These are phyloP conservation scores for Drosophila parabipectinata DNA, from an alignment of 1,140 invertebrate genomes.

Conservation along the genomic window DNA sequence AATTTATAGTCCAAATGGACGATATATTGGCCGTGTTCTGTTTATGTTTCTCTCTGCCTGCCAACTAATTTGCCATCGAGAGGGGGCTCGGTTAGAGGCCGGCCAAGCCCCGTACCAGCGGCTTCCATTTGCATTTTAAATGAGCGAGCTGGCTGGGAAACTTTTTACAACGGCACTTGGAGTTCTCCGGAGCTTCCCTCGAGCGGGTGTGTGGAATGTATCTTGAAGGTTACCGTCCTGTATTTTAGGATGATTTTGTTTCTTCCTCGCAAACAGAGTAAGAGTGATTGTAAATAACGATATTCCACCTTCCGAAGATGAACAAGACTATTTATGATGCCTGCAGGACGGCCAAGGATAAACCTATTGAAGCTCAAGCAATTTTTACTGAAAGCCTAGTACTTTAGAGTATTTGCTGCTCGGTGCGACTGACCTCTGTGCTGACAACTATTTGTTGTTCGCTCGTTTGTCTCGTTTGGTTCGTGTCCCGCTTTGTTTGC, in stretches of 20 bases:
- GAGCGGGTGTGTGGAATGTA: slow-evolving; percentile 19
- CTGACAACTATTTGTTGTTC: slow-evolving; percentile 41
- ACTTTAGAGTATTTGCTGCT: slow-evolving; percentile 4
- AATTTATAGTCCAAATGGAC: slow-evolving; percentile 62
- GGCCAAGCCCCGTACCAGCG: not conserved
- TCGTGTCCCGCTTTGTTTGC: slow-evolving; percentile 61
- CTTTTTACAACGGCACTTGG: slow-evolving; percentile 68
- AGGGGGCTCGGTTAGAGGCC: slow-evolving; percentile 1
- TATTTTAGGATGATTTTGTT: too few species aligned
- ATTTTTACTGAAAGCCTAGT: not conserved
- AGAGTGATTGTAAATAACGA: too few species aligned
- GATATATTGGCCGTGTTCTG: slow-evolving; percentile 63
- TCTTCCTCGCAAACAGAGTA: too few species aligned
- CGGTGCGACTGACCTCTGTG: not conserved
- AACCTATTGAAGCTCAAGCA: not conserved
- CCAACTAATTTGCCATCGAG: slow-evolving; percentile 62
- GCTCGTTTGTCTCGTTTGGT: slow-evolving; percentile 42
- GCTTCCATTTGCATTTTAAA: slow-evolving; percentile 75
- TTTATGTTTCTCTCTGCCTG: slow-evolving; percentile 39
- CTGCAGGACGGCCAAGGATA: not conserved
- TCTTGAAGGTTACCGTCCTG: slow-evolving; percentile 3
- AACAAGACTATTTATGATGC: not conserved
- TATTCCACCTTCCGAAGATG: too few species aligned
- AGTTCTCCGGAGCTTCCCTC: slow-evolving; percentile 45
- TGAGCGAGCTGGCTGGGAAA: slow-evolving; percentile 49